Evolutionary conservation across 2,888 invertebrate genomes (phyloP).

Genomic region (Apodemia zela): DNA sequence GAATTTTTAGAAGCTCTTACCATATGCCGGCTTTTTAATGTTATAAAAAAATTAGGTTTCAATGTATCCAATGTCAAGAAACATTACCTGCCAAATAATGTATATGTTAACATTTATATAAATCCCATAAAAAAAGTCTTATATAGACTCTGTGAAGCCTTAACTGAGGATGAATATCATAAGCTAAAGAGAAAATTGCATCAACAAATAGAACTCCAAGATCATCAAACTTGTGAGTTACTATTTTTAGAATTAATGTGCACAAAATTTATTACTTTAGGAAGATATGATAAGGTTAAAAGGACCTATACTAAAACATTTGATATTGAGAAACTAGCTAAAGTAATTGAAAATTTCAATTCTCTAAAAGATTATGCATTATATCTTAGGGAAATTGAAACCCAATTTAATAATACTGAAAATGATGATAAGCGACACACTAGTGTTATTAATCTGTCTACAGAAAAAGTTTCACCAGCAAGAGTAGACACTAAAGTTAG

Average conservation of each 20-base stretch:
- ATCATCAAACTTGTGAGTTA: constrained; percentile 59
- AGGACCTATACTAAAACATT: constrained; percentile 35
- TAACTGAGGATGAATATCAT: constrained; percentile 45
- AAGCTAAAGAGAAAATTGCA: constrained; percentile 54
- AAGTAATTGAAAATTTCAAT: constrained; percentile 52
- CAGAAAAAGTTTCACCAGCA: constrained; percentile 26
- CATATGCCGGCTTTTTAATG: constrained; percentile 54
- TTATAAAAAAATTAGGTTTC: constrained; percentile 62
- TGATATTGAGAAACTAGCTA: constrained; percentile 46
- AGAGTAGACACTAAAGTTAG: constrained; percentile 30
- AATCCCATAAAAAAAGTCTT: constrained; percentile 60
- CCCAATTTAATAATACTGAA: constrained; percentile 35
- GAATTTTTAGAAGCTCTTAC: constrained; percentile 67
- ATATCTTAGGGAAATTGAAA: constrained; percentile 48
- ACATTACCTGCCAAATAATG: constrained; percentile 49
- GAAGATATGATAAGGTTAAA: constrained; percentile 29
- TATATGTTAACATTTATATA: constrained; percentile 44
- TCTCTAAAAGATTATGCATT: constrained; percentile 44
- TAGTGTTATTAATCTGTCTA: constrained; percentile 30
- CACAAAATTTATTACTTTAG: constrained; percentile 52
- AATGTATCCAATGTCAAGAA: constrained; percentile 46
- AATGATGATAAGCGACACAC: constrained; percentile 11
- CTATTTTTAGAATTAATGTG: constrained; percentile 61
- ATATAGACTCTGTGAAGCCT: constrained; percentile 62
- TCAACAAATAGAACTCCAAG: constrained; percentile 51